A percentile compares a stretch with the other conserved stretches of the same genome.
Evolutionary conservation across 2,797 vertebrate genomes (phyloP).

Genomic region (Enteromius anoplus): DNA sequence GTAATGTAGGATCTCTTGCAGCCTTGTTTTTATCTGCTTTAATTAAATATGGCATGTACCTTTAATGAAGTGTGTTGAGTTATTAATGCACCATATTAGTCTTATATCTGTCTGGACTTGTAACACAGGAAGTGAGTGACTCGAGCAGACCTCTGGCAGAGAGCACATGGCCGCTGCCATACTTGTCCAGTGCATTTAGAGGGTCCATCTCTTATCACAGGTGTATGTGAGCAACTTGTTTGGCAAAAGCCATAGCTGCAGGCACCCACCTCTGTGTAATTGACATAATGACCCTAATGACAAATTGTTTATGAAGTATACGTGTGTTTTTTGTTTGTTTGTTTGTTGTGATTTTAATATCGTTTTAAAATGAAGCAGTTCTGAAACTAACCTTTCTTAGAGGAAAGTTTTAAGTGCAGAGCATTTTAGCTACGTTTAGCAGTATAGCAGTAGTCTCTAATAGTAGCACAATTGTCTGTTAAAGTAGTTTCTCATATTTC

Average conservation of each 20-base stretch:
- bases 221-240: background rate
- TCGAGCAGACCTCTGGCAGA: background rate
- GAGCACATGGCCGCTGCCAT: constrained; percentile 36
- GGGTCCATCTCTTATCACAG: constrained; percentile 29
- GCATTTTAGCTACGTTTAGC: background rate
- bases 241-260: background rate
- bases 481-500: background rate
- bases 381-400: background rate
- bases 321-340: background rate
- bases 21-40: background rate
- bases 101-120: constrained; percentile 7
- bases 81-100: background rate
- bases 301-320: background rate
- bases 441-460: background rate
- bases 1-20: background rate
- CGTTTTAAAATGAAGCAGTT: background rate
- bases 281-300: background rate
- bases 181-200: background rate
- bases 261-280: background rate
- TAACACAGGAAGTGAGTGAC: constrained; percentile 37
- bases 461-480: background rate
- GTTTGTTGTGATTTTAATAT: background rate
- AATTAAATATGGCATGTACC: background rate
- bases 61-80: background rate
- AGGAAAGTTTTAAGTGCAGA: background rate